A percentile compares a stretch with the other conserved stretches of the same genome.
Evolutionary conservation across 2,113 vertebrate genomes (phyloP).

Genomic region (Candoia aspera): DNA sequence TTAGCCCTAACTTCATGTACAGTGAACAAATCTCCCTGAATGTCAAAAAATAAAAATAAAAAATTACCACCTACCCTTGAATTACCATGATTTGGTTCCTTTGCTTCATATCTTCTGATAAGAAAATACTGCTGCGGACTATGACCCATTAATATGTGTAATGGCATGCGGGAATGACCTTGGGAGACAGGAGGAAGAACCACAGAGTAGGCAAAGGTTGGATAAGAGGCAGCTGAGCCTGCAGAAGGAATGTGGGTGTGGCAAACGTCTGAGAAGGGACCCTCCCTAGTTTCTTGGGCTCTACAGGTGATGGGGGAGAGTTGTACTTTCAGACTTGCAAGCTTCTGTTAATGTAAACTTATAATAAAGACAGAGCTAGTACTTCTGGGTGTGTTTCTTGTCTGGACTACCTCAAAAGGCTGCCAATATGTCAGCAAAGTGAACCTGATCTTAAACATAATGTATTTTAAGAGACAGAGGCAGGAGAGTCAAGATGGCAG

Average conservation of each 20-base stretch:
- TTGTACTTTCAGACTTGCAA: background rate
- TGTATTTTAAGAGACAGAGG: background rate
- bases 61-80: background rate
- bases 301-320: background rate
- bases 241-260: background rate
- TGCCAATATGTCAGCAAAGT: background rate
- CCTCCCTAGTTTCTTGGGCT: background rate
- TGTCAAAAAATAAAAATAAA: background rate
- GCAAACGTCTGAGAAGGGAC: background rate
- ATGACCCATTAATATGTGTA: background rate
- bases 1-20: constrained; percentile 4
- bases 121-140: background rate
- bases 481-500: background rate
- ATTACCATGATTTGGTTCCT: background rate
- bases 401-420: too few relatives aligned
- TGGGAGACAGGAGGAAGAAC: background rate
- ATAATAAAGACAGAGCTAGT: background rate
- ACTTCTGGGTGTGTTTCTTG: background rate
- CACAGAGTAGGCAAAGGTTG: background rate
- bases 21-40: background rate
- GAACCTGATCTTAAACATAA: background rate
- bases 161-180: background rate
- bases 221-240: background rate
- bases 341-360: background rate
- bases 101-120: background rate